Evolutionary conservation across 37 sponge, comb jelly and placozoan species (phyloP).

Genomic region (Dysidea cf. avara): DNA sequence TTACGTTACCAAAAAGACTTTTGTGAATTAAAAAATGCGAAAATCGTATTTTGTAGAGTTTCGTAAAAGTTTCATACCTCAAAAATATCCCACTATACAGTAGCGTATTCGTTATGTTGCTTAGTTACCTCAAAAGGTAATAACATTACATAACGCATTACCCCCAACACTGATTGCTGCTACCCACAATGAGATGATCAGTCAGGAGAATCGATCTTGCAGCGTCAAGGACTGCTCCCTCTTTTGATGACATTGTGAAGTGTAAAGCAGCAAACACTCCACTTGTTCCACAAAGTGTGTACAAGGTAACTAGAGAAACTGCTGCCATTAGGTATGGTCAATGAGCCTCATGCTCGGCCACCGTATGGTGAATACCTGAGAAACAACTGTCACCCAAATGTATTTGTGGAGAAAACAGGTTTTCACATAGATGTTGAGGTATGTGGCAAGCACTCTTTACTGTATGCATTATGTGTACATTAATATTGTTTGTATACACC

Average conservation of each 20-base stretch:
- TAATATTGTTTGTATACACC: too few species aligned
- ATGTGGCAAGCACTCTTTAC: slow-evolving; percentile 3
- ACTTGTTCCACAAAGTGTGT: slow-evolving; percentile 22
- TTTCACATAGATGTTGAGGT: slow-evolving; percentile 4
- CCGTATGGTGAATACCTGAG: neutral
- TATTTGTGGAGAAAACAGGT: neutral
- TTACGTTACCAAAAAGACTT: too few species aligned
- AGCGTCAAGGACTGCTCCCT: slow-evolving; percentile 14
- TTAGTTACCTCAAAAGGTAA: too few species aligned
- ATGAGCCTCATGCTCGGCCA: slow-evolving; percentile 15
- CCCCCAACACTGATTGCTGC: too few species aligned
- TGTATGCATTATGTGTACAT: too few species aligned
- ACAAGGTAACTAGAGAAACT: neutral
- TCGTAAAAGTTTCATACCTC: too few species aligned
- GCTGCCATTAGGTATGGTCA: neutral
- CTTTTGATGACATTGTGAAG: slow-evolving; percentile 9
- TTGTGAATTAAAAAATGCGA: too few species aligned
- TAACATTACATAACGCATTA: too few species aligned
- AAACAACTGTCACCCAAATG: neutral
- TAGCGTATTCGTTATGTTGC: too few species aligned
- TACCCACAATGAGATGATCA: slow-evolving; percentile 2
- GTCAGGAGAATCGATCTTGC: slow-evolving; percentile 4
- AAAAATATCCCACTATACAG: too few species aligned
- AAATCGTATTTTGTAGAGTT: too few species aligned
- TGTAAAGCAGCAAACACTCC: slow-evolving; percentile 9